Conservation (phyloP, 2,113 vertebrate species). For the Gadus macrocephalus region DNA sequence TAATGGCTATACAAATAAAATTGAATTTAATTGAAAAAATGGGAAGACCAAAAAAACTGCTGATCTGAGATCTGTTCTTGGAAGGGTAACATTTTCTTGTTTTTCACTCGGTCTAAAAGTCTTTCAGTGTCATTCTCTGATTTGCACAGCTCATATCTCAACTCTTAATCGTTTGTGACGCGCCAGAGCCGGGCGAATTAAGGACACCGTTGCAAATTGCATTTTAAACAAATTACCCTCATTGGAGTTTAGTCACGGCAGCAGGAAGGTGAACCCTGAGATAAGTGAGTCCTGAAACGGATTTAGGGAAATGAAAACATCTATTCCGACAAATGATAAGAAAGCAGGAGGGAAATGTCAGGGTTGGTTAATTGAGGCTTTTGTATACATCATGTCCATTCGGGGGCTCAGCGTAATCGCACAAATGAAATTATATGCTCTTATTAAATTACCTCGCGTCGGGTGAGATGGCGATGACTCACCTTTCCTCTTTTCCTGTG, state of each 20-base stretch:
- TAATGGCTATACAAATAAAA: no score
- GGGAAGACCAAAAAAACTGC: no score
- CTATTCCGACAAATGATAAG: neutral
- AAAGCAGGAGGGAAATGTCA: neutral
- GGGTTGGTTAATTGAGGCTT: conserved; percentile 3
- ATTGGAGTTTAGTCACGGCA: no score
- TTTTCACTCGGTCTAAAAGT: no score
- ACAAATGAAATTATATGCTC: neutral
- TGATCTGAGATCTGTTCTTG: no score
- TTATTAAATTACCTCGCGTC: neutral
- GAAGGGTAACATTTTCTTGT: no score
- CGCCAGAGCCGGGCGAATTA: neutral
- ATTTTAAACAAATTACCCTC: neutral
- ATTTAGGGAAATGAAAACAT: neutral
- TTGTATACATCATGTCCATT: neutral
- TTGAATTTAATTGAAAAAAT: no score
- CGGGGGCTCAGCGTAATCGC: neutral
- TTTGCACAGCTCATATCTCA: no score
- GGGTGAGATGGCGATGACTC: neutral
- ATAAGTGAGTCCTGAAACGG: neutral
- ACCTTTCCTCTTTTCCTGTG: neutral
- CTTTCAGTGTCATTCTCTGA: no score
- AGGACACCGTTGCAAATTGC: neutral
- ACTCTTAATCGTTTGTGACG: no score
- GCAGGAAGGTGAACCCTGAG: neutral